Conservation (phyloP, 2,113 vertebrate species). For the Recurvirostra avosetta region DNA sequence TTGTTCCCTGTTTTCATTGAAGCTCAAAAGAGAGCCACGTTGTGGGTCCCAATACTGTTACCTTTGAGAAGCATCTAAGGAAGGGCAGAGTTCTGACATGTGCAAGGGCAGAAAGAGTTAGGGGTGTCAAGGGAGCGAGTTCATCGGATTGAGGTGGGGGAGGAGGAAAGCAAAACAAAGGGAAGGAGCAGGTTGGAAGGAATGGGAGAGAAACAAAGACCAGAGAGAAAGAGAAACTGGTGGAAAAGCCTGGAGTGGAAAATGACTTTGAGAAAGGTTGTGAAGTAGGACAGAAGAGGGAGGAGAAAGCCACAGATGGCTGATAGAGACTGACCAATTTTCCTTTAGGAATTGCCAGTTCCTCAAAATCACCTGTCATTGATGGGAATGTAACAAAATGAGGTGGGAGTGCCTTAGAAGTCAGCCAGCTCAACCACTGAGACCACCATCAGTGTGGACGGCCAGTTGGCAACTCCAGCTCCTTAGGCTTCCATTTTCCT, state of each 20-base stretch:
- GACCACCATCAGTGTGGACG: not conserved
- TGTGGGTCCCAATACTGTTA: accelerated
- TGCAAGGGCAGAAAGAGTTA: not conserved
- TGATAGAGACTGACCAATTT: not conserved
- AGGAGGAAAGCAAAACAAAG: not conserved
- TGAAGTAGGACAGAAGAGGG: not conserved
- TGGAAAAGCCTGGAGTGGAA: not conserved
- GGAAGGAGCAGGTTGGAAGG: not conserved
- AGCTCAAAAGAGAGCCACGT: not conserved
- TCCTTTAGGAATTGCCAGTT: not conserved
- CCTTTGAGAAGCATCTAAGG: not conserved
- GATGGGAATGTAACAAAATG: not conserved
- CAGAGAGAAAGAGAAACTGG: not conserved
- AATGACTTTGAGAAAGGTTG: not conserved
- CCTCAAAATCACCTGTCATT: not conserved
- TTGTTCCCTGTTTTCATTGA: not conserved
- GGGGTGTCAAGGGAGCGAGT: not conserved
- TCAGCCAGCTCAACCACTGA: not conserved
- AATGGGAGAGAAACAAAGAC: not conserved
- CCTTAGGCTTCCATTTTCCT: not conserved
- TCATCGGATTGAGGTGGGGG: not conserved
- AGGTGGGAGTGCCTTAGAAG: not conserved
- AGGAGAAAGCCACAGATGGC: not conserved
- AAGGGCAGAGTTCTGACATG: not conserved
- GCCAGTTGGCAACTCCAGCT: not conserved